Conservation (phyloP, 2,888 invertebrate species). For the Drosophila conformis region DNA sequence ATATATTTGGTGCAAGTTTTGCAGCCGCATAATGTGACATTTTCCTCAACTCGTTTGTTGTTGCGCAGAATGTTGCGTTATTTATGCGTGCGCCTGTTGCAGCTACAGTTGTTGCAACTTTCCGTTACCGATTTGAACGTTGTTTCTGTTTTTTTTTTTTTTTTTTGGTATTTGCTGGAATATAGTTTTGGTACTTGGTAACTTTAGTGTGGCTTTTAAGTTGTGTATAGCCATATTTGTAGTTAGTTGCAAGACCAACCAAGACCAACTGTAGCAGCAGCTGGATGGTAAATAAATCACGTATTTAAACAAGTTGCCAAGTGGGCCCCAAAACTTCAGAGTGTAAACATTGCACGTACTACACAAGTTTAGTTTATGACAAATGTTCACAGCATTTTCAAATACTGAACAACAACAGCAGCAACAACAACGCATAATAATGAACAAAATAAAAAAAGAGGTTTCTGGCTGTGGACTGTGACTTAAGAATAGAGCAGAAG, state of each 20-base stretch:
- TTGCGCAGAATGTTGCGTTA: conserved; percentile 67
- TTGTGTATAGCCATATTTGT: conserved; percentile 46
- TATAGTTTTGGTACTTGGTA: conserved; percentile 43
- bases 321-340: conserved; percentile 53
- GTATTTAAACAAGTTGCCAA: conserved; percentile 79
- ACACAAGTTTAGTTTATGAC: conserved; percentile 77
- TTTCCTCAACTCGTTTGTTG: conserved; percentile 51
- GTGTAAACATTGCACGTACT: conserved; percentile 76
- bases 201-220: conserved; percentile 53
- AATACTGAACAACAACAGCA: conserved; percentile 21
- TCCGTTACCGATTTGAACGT: conserved; percentile 40
- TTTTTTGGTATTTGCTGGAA: background rate
- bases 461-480: background rate
- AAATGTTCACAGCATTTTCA: conserved; percentile 63
- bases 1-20: conserved; percentile 57
- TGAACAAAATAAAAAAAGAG: background rate
- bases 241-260: conserved; percentile 18
- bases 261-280: conserved; percentile 33
- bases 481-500: conserved; percentile 50
- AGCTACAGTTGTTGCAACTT: conserved; percentile 63
- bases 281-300: conserved; percentile 77
- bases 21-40: conserved; percentile 73
- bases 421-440: conserved; percentile 2
- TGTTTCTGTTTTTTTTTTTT: background rate
- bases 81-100: conserved; percentile 78